These are phyloP conservation scores for Alligator mississippiensis DNA, from an alignment of 2,113 vertebrate genomes.

Conservation along the genomic window DNA sequence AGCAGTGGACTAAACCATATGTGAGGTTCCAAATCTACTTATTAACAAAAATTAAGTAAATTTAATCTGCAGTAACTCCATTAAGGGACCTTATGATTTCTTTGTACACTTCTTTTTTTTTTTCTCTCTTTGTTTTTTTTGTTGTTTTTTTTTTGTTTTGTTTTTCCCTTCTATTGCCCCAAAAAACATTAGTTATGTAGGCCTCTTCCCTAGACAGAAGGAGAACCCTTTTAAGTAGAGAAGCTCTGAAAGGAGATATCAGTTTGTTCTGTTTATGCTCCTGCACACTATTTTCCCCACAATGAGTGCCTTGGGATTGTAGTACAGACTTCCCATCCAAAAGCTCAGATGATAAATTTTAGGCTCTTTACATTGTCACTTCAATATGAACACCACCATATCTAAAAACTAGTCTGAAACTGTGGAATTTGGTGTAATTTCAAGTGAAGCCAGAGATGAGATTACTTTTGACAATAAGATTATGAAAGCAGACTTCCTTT, in stretches of 20 bases:
- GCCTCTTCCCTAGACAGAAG: background rate
- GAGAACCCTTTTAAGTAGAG: background rate
- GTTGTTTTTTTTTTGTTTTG: background rate
- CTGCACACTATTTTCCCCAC: background rate
- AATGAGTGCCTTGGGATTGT: background rate
- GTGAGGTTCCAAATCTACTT: background rate
- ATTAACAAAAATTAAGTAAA: background rate
- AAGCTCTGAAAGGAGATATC: slow-evolving; percentile 34
- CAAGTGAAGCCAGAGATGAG: background rate
- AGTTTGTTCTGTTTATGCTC: background rate
- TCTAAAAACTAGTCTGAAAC: background rate
- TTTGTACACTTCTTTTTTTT: background rate
- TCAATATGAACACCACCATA: background rate
- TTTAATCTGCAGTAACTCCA: background rate
- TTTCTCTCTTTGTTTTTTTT: too few relatives aligned
- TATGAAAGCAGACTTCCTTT: background rate
- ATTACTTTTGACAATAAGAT: background rate
- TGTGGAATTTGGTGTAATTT: background rate
- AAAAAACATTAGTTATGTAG: background rate
- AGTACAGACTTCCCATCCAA: background rate
- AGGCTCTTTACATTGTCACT: background rate
- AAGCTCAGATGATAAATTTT: background rate
- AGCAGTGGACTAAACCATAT: background rate
- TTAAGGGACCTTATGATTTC: background rate
- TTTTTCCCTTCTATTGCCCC: background rate